These are phyloP conservation scores for Leptatherina wallacei DNA, from an alignment of 2,797 vertebrate genomes.

Conservation along the genomic window DNA sequence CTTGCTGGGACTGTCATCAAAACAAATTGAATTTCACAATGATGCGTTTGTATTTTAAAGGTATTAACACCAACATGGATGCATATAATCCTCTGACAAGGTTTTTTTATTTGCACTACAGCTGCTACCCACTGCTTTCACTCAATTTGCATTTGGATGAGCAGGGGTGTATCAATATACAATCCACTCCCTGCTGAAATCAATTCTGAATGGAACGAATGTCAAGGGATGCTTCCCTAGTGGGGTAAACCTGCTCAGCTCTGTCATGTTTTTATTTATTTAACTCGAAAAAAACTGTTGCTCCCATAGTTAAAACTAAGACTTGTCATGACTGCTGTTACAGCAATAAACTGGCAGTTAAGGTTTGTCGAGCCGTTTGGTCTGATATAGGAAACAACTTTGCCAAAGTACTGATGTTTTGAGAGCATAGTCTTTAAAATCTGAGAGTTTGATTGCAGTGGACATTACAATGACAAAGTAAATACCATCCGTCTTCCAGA, in stretches of 20 bases:
- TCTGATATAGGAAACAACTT: neutral
- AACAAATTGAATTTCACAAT: conserved; percentile 3
- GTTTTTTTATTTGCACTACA: neutral
- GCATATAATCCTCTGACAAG: neutral
- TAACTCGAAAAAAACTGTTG: neutral
- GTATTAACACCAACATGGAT: neutral
- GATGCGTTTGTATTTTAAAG: neutral
- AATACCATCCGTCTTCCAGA: neutral
- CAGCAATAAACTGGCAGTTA: neutral
- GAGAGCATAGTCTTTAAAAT: no score
- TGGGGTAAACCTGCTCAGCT: neutral
- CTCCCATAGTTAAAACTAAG: no score
- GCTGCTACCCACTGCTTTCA: conserved; percentile 10
- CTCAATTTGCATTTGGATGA: conserved; percentile 16
- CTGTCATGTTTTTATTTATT: neutral
- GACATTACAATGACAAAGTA: neutral
- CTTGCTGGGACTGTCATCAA: conserved; percentile 5
- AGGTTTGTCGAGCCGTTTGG: neutral
- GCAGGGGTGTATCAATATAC: neutral
- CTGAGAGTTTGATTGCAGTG: neutral
- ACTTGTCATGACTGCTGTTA: neutral
- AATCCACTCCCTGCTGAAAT: neutral
- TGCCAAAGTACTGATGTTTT: neutral
- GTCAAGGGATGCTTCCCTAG: neutral
- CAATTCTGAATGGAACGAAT: conserved; percentile 9